Evolutionary conservation across 2,113 vertebrate genomes (phyloP), one percentile per base, ranked within the genome.

Genomic region (Orthonyx spaldingii): DNA sequence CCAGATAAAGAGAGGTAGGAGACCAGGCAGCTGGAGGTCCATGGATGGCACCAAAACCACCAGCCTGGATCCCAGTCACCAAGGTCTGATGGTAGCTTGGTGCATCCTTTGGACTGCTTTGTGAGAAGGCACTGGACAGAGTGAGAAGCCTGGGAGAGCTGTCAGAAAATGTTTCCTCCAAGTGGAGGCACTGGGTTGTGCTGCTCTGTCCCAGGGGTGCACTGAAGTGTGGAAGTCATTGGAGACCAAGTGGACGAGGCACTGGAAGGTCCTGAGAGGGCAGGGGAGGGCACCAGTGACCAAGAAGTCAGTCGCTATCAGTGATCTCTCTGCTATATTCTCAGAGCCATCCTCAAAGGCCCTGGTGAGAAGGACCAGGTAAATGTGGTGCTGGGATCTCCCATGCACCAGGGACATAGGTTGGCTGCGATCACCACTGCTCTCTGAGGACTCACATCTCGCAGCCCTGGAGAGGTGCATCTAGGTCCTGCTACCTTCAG

Each of bases 361-460:
- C 13, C 20, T 27, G 20, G 27, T 19, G 16, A 27, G 26, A 55
- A 76, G 24, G 11, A 57, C 2, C 78, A 50, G 59, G 37, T 64
- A 49, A 75, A 53, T 20, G 11, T 33, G 39, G 4, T 72, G 16
- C 13, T 76, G 49, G 22, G 8, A 21, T 52, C 3, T 30, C 10
- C 4, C 22, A n/a, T 11, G 24, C 22, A 39, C 32, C 19, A 10
- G 26, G 6, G 39, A 30, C 26, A 32, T 49, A 33, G 9, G 3
- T 13, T 53, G n/a, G 7, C 60, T 84, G n/a, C 0, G 0, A 16
- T 33, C 66, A 75, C 23, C 26, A 14, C 17, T n/a, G 10, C 5
- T 71, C 13, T 78, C 49, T 90, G 10, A 27, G 32, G 13, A 49
- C 20, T 63, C 47, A 33, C 11, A 32, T 59, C 46, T 90, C 35